Base-by-base conservation (phyloP, 2,888 invertebrate genomes). In the Tetranychus piercei region DNA sequence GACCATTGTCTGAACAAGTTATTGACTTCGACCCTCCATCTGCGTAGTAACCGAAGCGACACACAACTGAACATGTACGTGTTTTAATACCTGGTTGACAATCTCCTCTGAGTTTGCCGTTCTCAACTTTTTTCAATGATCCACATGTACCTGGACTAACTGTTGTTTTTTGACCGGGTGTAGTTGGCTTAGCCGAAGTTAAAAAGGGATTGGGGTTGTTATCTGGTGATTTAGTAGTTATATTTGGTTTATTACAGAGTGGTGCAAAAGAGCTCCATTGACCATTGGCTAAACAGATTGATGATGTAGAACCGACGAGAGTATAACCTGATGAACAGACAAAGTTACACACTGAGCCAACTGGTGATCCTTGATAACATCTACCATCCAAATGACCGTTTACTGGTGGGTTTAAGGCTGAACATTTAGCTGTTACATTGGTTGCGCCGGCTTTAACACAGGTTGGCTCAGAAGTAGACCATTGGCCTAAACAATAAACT, bases 391-490 rank as follows among this genome's bases (percentile, higher is more conserved):
- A 15, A 15, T 15, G 3, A 55, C 55, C 55, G 15, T 55, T 15
- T 15, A 7, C 1, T 15, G 9, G 9, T 55, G 55, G 15, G 15
- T 15, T 9, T 15, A 55, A 55, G 55, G 55, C 55, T 55, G 9
- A 15, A 15, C 55, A 55, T 55, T 55, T 55, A 9, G 7, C 9
- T 55, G 55, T 15, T 55, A 7, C 0, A 55, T 55, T 55, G 15
- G 55, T 55, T 9, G 9, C 9, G 4, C 11, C 9, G 15, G 11
- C 15, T 55, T 6, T 7, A 9, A 15, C 55, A 55, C 73, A 73
- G 20, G n/a, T 64, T 11, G 73, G 73, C 7, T 34, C 34, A n/a
- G 18, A 18, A 11, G 73, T 11, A 15, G 73, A 55, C 73, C 73
- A 73, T 34, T 11, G 15, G 4, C 73, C 73, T 1, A 73, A 44